Evolutionary conservation across 2,888 invertebrate genomes (phyloP).

Genomic region (Theretra japonica): DNA sequence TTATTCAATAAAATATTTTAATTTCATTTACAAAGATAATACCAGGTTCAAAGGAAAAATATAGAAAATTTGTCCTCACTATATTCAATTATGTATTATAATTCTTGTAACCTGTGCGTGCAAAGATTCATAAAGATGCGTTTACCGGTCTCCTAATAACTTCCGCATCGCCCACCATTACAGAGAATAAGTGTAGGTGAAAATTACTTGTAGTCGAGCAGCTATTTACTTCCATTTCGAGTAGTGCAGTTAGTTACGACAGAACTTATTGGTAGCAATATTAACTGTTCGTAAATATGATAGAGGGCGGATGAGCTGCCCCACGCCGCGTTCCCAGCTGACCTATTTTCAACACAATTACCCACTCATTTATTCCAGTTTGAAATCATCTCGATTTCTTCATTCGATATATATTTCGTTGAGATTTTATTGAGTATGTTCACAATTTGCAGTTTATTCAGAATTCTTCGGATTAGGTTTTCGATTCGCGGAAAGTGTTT

Average conservation of each 20-base stretch:
- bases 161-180: too few species aligned
- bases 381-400: background rate
- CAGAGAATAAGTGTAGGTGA: too few species aligned
- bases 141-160: too few species aligned
- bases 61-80: too few species aligned
- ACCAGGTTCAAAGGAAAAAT: too few species aligned
- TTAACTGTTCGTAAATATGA: constrained; percentile 3
- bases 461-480: background rate
- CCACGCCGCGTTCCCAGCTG: background rate
- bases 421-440: background rate
- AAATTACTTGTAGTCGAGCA: too few species aligned
- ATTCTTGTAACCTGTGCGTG: too few species aligned
- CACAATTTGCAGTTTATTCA: background rate
- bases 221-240: too few species aligned
- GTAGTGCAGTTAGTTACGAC: background rate
- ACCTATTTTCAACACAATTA: constrained; percentile 1
- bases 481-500: background rate
- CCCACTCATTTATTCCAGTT: background rate
- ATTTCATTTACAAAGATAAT: too few species aligned
- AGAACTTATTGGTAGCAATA: background rate
- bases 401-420: background rate
- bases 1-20: too few species aligned
- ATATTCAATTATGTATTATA: too few species aligned
- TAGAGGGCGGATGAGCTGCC: background rate
- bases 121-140: too few species aligned